phyloP scores from a whole-genome alignment of 2,888 invertebrate species.

The Cephalotes varians region DNA sequence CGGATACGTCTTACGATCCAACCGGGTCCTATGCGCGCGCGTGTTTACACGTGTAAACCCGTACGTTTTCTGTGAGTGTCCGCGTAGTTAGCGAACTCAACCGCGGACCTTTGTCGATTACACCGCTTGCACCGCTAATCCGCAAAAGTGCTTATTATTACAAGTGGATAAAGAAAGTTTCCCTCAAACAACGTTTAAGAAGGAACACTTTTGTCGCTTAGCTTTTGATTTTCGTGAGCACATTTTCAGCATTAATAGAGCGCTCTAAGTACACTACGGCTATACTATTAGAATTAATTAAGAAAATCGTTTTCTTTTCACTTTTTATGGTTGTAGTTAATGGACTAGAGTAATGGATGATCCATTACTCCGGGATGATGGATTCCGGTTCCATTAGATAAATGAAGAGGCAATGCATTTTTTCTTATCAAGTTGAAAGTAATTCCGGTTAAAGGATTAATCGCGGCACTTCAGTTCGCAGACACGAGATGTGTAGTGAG shows the following conservation, averaged over 20 bases:
- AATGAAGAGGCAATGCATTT: neutral
- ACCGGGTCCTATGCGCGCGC: slow-evolving; percentile 26
- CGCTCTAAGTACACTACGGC: neutral
- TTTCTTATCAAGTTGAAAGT: slow-evolving; percentile 14
- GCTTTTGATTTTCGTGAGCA: neutral
- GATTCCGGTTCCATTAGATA: slow-evolving; percentile 30
- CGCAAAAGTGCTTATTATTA: neutral
- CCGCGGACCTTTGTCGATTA: slow-evolving; percentile 9
- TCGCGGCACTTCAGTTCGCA: neutral
- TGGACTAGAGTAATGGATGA: slow-evolving; percentile 25
- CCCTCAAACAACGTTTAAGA: neutral
- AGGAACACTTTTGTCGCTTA: neutral
- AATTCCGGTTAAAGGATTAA: slow-evolving; percentile 13
- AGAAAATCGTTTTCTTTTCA: neutral
- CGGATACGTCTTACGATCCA: slow-evolving; percentile 38
- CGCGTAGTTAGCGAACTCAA: slow-evolving; percentile 18
- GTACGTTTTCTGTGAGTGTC: slow-evolving; percentile 21
- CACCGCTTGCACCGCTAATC: neutral
- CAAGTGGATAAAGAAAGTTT: neutral
- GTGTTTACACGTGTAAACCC: slow-evolving; percentile 32
- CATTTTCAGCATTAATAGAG: neutral
- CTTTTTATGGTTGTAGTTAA: neutral
- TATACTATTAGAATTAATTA: slow-evolving; percentile 1
- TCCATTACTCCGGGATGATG: slow-evolving; percentile 7
- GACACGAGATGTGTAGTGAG: neutral